Evolutionary conservation across 2,797 vertebrate species (phyloP).

Genomic region (Chrosomus eos): DNA sequence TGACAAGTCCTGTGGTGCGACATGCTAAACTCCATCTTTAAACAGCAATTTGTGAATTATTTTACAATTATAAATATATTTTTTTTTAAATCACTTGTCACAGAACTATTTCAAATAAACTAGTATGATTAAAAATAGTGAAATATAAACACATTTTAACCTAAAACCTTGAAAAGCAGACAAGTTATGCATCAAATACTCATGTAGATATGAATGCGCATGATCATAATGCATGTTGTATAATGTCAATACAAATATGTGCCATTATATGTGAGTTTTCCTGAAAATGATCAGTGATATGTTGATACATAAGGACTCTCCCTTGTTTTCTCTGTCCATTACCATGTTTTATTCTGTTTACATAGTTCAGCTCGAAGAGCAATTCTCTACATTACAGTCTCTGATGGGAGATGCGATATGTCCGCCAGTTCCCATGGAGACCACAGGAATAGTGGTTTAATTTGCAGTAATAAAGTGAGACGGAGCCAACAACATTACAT

Average conservation of each 20-base stretch:
- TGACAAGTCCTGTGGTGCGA: background rate
- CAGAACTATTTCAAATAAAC: background rate
- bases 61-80: background rate
- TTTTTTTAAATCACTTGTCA: background rate
- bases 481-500: conserved; percentile 24
- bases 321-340: background rate
- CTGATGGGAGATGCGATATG: conserved; percentile 17
- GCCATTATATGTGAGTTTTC: background rate
- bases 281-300: conserved; percentile 43
- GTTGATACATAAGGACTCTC: conserved; percentile 21
- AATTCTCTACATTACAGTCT: conserved; percentile 31
- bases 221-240: background rate
- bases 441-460: conserved; percentile 21
- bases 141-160: background rate
- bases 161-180: background rate
- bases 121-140: no score
- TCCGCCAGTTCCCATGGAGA: conserved; percentile 47
- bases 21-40: background rate
- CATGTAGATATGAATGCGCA: background rate
- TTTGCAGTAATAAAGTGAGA: conserved; percentile 33
- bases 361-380: conserved; percentile 29
- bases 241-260: conserved; percentile 3
- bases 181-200: background rate
- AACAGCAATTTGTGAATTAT: background rate
- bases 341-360: conserved; percentile 30